Evolutionary conservation across 2,113 vertebrate genomes (phyloP), one percentile per base, ranked within the genome.

Genomic region (Epinephelus lanceolatus): DNA sequence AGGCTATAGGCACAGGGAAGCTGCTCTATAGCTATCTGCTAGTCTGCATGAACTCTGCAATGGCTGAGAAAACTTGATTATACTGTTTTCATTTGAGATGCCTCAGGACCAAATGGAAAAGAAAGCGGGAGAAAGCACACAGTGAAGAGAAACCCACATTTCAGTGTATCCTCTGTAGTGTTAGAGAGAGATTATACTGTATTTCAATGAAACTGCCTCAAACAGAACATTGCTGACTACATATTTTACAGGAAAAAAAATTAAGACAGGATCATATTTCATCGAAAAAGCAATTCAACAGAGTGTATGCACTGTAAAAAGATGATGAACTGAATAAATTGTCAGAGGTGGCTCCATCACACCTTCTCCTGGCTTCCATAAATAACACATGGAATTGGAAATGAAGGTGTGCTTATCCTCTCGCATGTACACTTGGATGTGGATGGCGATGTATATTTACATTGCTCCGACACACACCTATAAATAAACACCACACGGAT

Each of bases 211-310:
- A 73, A 47, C 30, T 21, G 42, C 73, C 49, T 56, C 66, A 76
- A 13, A 49, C 37, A 49, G 74, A 81, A 82, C 73, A 83, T 60
- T 74, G 86, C 86, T 81, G 79, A 85, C 76, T 78, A 60, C 17
- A 55, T 84, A 21, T 57, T 67, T 82, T 53, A 42, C 7, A 55
- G 19, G 15, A 9, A 27, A 53, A 56, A 5, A 21, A 55, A 65
- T 6, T 4, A 51, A 71, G 67, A 23, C 69, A 76, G 59, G 27
- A 72, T 65, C 45, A 59, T 74, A 83, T 82, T 76, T 75, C 56
- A 52, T 73, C 9, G 6, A 47, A 72, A 80, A 80, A 60, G 66
- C 68, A 77, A 76, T 72, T 42, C 66, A 59, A 73, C 42, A 57
- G 21, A 73, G 27, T 52, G 61, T 37, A 17, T 33, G n/a, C 61